These are phyloP conservation scores for Elgonia sp. DNA, from an alignment of 2,888 invertebrate species.

Conservation along the genomic window DNA sequence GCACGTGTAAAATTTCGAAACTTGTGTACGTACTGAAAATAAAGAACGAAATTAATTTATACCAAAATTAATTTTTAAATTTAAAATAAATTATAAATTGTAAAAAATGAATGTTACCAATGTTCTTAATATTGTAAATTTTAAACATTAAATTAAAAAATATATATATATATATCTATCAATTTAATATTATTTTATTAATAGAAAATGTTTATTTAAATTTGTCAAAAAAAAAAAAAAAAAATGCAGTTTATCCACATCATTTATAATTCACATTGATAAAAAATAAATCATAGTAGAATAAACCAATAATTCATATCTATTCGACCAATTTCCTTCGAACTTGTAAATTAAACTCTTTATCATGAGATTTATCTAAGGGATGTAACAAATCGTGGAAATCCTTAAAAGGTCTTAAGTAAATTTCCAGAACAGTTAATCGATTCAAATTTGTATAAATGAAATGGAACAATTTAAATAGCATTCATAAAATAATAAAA, in stretches of 20 bases:
- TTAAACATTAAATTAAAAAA: too few relatives aligned
- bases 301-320: constrained; percentile 45
- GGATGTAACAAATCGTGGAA: constrained; percentile 23
- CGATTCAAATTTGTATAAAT: neutral
- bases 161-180: too few relatives aligned
- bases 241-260: constrained; percentile 25
- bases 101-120: neutral
- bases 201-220: too few relatives aligned
- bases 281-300: constrained; percentile 14
- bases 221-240: neutral
- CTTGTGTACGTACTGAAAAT: constrained; percentile 32
- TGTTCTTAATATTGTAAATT: too few relatives aligned
- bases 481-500: neutral
- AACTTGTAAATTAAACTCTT: constrained; percentile 41
- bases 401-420: constrained; percentile 2
- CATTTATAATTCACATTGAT: too few relatives aligned
- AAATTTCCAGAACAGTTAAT: constrained; percentile 6
- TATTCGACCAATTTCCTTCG: constrained; percentile 1
- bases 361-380: constrained; percentile 41
- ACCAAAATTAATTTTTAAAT: too few relatives aligned
- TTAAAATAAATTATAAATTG: too few relatives aligned
- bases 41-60: too few relatives aligned
- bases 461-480: neutral
- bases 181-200: too few relatives aligned
- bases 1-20: constrained; percentile 45